Evolutionary conservation across 2,888 invertebrate genomes (phyloP).

Genomic region (Caenorhabditis imperialis): DNA sequence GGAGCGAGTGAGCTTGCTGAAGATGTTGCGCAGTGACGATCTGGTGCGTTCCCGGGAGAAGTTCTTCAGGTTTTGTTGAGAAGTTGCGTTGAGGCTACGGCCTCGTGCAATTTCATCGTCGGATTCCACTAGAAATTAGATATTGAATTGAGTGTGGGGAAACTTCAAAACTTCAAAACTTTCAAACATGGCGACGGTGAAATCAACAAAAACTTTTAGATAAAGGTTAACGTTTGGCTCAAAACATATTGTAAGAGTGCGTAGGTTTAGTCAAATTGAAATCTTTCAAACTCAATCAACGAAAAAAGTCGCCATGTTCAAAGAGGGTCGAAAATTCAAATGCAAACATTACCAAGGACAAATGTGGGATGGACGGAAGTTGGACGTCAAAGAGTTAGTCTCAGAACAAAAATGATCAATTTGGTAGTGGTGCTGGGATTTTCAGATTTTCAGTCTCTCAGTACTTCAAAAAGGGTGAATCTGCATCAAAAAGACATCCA

Average conservation of each 20-base stretch:
- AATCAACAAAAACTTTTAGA: too few species aligned
- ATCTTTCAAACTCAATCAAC: too few species aligned
- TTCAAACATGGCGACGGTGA: too few species aligned
- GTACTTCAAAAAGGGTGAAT: too few species aligned
- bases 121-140: constrained; percentile 73
- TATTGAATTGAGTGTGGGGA: constrained; percentile 6
- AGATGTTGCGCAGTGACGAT: constrained; percentile 75
- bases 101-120: constrained; percentile 76
- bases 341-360: constrained; percentile 39
- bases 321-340: constrained; percentile 1
- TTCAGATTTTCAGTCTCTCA: too few species aligned
- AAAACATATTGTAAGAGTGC: too few species aligned
- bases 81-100: constrained; percentile 55
- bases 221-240: too few species aligned
- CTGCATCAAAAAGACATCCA: too few species aligned
- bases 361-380: constrained; percentile 14
- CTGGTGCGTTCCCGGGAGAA: constrained; percentile 75
- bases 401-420: not conserved
- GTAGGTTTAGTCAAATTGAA: too few species aligned
- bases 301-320: not conserved
- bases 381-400: not conserved
- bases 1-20: constrained; percentile 73
- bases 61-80: constrained; percentile 57
- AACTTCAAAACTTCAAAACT: constrained; percentile 17
- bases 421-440: too few species aligned